Evolutionary conservation across 1,140 invertebrate species (phyloP), one percentile per base, ranked within the genome.

Genomic region (Drosophila ananassae): DNA sequence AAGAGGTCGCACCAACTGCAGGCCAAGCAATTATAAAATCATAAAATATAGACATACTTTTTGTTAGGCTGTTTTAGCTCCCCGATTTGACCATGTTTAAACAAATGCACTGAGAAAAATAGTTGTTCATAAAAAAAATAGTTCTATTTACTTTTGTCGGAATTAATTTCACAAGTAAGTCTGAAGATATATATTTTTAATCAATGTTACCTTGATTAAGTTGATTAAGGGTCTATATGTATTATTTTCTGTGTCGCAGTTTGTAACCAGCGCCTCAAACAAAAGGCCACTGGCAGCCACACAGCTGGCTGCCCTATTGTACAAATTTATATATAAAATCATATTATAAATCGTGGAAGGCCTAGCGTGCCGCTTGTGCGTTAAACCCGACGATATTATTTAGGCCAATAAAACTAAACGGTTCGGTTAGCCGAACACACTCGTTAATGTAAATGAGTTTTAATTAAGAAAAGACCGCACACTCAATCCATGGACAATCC

Each of bases 351-450:
- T 47, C 44, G 44, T 47, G 30, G 24, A 39, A 30, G 72, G 73
- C 47, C 50, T 59, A 59, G 73, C 73, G 73, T 76, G 73, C 73
- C 50, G 73, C 61, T 41, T 75, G 59, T 74, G 47, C 62, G 66
- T 84, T 77, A 63, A 79, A 13, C 55, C 67, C 59, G 73, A 77
- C 63, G 57, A 81, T 75, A 81, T 81, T 87, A 78, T 82, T 75
- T 73, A 54, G 74, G 82, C 64, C 81, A 81, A 87, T 85, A 71
- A 85, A 87, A 87, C 79, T 64, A 69, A 73, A 57, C 67, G 67
- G 62, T 60, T 73, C 60, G 67, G 73, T 84, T 77, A 73, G 51
- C 63, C 61, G 58, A 73, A 73, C 59, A 79, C 24, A 73, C 51
- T 69, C 41, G 63, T 56, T 64, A 74, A 67, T 79, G 52, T 63